These are phyloP conservation scores for Phytoseiulus persimilis DNA, from an alignment of 2,888 invertebrate genomes.

Conservation along the genomic window DNA sequence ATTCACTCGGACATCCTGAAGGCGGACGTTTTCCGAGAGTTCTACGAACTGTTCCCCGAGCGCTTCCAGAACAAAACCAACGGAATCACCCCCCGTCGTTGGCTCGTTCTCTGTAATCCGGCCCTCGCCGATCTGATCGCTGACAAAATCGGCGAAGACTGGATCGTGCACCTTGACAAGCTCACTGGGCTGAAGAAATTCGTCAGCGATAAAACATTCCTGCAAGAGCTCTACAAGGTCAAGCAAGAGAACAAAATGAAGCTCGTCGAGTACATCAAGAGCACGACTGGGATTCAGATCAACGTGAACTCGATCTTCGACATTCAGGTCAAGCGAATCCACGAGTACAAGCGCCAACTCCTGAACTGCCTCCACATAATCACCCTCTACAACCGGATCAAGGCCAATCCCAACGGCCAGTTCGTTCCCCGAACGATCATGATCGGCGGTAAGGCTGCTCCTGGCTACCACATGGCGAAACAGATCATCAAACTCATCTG, in stretches of 20 bases:
- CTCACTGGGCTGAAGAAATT: slow-evolving; percentile 70
- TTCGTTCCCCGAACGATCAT: slow-evolving; percentile 89
- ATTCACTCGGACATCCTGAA: slow-evolving; percentile 96
- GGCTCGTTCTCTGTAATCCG: slow-evolving; percentile 94
- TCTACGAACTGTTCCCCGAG: slow-evolving; percentile 84
- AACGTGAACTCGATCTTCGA: slow-evolving; percentile 96
- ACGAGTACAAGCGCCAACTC: slow-evolving; percentile 97
- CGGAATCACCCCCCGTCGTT: slow-evolving; percentile 95
- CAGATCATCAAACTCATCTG: slow-evolving; percentile 95
- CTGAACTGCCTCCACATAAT: slow-evolving; percentile 92
- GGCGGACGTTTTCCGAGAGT: slow-evolving; percentile 79
- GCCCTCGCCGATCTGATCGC: slow-evolving; percentile 86
- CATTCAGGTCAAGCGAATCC: slow-evolving; percentile 95
- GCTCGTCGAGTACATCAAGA: slow-evolving; percentile 72
- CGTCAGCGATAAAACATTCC: slow-evolving; percentile 77
- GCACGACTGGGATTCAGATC: slow-evolving; percentile 76
- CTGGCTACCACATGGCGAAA: slow-evolving; percentile 96
- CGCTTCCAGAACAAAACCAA: slow-evolving; percentile 99
- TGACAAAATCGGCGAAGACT: slow-evolving; percentile 93
- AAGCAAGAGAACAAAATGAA: slow-evolving; percentile 77
- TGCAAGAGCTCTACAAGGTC: slow-evolving; percentile 78
- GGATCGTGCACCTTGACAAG: slow-evolving; percentile 84
- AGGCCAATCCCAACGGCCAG: slow-evolving; percentile 73
- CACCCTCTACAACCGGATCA: slow-evolving; percentile 92
- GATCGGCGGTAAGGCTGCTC: slow-evolving; percentile 75